phyloP scores from a whole-genome alignment of 37 sponge, comb jelly and placozoan species.

The Lycopodina hypogea region DNA sequence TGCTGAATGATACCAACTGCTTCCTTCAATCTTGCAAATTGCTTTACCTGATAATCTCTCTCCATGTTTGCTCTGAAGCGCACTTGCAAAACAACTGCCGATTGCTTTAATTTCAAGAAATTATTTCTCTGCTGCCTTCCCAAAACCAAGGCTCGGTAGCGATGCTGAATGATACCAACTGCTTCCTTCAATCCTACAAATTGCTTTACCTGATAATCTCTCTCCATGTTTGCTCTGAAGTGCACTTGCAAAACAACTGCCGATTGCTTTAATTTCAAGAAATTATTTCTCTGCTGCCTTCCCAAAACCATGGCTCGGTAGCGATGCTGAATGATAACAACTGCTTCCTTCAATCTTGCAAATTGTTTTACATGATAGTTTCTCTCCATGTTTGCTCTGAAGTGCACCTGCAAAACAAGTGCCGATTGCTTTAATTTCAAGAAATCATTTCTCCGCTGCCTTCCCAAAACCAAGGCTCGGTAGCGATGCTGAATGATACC shows the following conservation, averaged over 20 bases:
- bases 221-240: conserved; percentile 6
- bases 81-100: conserved; percentile 45
- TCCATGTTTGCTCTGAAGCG: conserved; percentile 16
- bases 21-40: not conserved
- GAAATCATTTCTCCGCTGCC: not conserved
- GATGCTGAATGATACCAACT: conserved; percentile 5
- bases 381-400: conserved; percentile 11
- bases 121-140: not conserved
- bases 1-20: conserved; percentile 27
- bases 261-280: not conserved
- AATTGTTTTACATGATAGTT: not conserved
- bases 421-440: not conserved
- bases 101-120: conserved; percentile 24
- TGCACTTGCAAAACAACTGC: conserved; percentile 1
- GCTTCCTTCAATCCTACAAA: conserved; percentile 47
- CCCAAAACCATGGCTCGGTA: conserved; percentile 3
- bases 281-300: conserved; percentile 5
- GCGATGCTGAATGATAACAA: conserved; percentile 13
- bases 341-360: not conserved
- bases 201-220: conserved; percentile 18
- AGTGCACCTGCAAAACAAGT: conserved; percentile 10
- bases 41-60: not conserved
- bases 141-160: not conserved
- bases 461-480: conserved; percentile 20
- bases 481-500: not conserved